Conservation (phyloP, 2,888 invertebrate genomes). For the Linhomoeus sp. region DNA sequence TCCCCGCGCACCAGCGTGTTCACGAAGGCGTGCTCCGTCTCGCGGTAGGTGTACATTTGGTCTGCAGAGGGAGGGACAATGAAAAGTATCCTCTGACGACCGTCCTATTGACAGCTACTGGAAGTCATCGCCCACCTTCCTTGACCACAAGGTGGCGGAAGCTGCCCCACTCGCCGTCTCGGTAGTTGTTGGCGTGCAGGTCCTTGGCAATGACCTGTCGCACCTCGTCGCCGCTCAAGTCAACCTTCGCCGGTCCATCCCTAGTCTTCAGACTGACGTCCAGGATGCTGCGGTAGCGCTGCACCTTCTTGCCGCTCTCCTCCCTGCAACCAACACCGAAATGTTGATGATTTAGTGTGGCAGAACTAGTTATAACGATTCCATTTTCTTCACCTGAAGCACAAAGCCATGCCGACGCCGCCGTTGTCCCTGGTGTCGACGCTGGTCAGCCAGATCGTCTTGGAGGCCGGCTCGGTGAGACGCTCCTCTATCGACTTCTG, state of each 20-base stretch:
- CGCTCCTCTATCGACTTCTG: conserved; percentile 38
- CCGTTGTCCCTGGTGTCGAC: conserved; percentile 42
- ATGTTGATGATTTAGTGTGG: too few relatives aligned
- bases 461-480: conserved; percentile 35
- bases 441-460: conserved; percentile 39
- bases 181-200: conserved; percentile 58
- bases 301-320: conserved; percentile 13
- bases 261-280: conserved; percentile 18
- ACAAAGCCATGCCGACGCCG: conserved; percentile 67
- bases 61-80: conserved; percentile 11
- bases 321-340: background rate
- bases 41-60: conserved; percentile 19
- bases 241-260: conserved; percentile 14
- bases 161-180: conserved; percentile 57
- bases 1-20: conserved; percentile 85
- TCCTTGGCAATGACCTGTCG: conserved; percentile 38
- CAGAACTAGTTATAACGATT: too few relatives aligned
- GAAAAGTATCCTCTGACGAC: too few relatives aligned
- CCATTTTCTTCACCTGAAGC: conserved; percentile 42
- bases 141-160: conserved; percentile 56
- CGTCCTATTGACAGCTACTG: conserved; percentile 19
- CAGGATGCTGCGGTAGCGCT: conserved; percentile 22
- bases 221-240: conserved; percentile 11
- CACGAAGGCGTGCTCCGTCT: conserved; percentile 76
- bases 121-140: conserved; percentile 29